A percentile compares a stretch with the other conserved stretches of the same genome.
Evolutionary conservation across 2,888 invertebrate genomes (phyloP).

Genomic region (Keiferia lycopersicella): DNA sequence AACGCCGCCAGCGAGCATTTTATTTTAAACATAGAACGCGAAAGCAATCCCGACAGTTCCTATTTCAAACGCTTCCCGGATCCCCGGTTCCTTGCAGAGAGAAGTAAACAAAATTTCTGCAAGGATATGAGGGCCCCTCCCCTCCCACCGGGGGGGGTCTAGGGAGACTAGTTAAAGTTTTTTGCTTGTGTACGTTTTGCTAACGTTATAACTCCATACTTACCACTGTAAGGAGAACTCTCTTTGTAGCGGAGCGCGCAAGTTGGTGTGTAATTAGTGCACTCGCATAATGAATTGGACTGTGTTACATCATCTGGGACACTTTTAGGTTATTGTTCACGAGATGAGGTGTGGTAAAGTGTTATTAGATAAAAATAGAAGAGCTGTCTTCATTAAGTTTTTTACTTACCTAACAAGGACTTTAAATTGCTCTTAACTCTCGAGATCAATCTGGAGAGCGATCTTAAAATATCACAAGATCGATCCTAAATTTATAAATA

Average conservation of each 20-base stretch:
- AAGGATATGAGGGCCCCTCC: constrained; percentile 71
- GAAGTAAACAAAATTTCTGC: constrained; percentile 81
- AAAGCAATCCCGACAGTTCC: constrained; percentile 64
- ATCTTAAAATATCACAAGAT: too few relatives aligned
- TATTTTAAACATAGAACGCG: constrained; percentile 40
- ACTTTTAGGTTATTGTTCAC: not conserved
- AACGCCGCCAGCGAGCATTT: constrained; percentile 30
- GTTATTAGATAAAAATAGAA: not conserved
- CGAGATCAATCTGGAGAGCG: too few relatives aligned
- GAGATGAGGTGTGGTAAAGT: not conserved
- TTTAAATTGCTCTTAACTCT: too few relatives aligned
- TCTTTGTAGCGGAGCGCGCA: constrained; percentile 7
- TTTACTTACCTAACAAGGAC: too few relatives aligned
- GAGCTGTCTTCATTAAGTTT: not conserved
- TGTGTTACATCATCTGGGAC: not conserved
- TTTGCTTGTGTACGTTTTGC: constrained; percentile 63
- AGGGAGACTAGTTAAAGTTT: constrained; percentile 70
- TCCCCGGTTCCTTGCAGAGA: constrained; percentile 69
- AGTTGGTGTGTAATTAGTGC: constrained; percentile 8
- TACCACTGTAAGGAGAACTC: constrained; percentile 20
- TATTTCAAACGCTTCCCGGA: constrained; percentile 62
- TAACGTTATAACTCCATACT: constrained; percentile 25
- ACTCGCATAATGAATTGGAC: constrained; percentile 3
- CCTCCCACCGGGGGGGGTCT: constrained; percentile 31
- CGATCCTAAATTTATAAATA: too few relatives aligned